A percentile compares a stretch with the other conserved stretches of the same genome.
phyloP scores from a whole-genome alignment of 2,888 invertebrate species.

The Eristalis intricaria region DNA sequence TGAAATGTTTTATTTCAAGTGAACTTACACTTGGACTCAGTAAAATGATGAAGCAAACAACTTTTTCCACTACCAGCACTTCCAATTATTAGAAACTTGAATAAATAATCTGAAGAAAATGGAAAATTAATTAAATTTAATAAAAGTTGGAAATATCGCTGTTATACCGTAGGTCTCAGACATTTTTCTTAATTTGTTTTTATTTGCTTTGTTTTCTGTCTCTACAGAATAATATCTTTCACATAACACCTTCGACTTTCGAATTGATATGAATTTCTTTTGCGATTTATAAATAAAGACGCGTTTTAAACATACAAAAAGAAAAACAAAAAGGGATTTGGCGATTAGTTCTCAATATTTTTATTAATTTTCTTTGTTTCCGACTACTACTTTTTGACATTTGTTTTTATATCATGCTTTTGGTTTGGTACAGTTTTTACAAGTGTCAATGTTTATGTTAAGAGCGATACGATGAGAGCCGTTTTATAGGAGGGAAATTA shows the following conservation, averaged over 20 bases:
- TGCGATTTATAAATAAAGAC: background rate
- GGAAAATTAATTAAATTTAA: conserved; percentile 11
- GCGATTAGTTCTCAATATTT: background rate
- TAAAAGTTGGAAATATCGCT: background rate
- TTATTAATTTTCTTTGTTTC: background rate
- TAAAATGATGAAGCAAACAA: conserved; percentile 91
- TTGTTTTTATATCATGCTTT: no score
- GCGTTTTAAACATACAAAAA: background rate
- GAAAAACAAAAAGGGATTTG: conserved; percentile 1
- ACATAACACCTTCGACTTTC: conserved; percentile 35
- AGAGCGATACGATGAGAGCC: no score
- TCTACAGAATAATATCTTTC: conserved; percentile 15
- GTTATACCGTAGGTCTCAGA: conserved; percentile 79
- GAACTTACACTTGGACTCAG: conserved; percentile 90
- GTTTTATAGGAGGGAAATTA: no score
- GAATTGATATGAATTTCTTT: background rate
- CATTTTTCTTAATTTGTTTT: conserved; percentile 73
- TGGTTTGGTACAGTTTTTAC: no score
- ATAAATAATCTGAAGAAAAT: conserved; percentile 87
- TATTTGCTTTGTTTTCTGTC: background rate
- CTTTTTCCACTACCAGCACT: conserved; percentile 93
- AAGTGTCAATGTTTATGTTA: no score
- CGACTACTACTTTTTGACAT: background rate
- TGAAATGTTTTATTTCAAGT: background rate
- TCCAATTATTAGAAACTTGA: conserved; percentile 92